Evolutionary conservation across 2,797 vertebrate genomes (phyloP).

Genomic region (Diplodus sargus): DNA sequence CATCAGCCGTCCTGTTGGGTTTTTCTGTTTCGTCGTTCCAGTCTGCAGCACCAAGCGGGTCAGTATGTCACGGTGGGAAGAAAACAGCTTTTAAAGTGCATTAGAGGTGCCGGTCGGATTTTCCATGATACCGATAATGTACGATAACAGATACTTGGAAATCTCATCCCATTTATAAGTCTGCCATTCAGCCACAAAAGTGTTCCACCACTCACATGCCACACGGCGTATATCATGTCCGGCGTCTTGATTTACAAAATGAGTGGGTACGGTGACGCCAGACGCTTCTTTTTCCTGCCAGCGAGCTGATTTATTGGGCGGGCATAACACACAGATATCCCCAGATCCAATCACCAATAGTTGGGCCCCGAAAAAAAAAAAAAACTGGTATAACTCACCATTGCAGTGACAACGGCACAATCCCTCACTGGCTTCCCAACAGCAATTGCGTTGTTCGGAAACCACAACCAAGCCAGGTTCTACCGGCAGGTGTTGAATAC

Average conservation of each 20-base stretch:
- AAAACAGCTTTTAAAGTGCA: neutral
- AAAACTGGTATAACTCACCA: conserved; percentile 5
- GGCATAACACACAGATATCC: conserved; percentile 17
- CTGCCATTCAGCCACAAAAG: neutral
- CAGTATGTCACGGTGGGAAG: neutral
- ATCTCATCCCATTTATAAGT: conserved; percentile 29
- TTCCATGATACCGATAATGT: conserved; percentile 7
- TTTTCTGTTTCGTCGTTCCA: neutral
- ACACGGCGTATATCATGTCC: conserved; percentile 11
- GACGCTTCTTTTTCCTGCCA: conserved; percentile 24
- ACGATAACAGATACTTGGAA: conserved; percentile 18
- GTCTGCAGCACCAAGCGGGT: neutral
- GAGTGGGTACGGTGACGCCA: conserved; percentile 9
- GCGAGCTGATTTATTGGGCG: conserved; percentile 25
- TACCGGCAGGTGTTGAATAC: no score
- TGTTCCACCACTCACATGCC: conserved; percentile 10
- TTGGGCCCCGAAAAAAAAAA: neutral
- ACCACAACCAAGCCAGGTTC: neutral
- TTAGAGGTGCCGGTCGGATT: neutral
- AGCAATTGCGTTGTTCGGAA: neutral
- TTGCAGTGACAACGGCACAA: neutral
- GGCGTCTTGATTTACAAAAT: conserved; percentile 34
- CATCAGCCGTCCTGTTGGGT: neutral
- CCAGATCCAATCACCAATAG: conserved; percentile 19
- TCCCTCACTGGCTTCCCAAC: conserved; percentile 4